Percentiles rank a stretch among this genome's conserved stretches.
These are phyloP conservation scores for Holothuria scabra DNA, from an alignment of 53 echinoderm and acorn worm genomes.

Conservation along the genomic window DNA sequence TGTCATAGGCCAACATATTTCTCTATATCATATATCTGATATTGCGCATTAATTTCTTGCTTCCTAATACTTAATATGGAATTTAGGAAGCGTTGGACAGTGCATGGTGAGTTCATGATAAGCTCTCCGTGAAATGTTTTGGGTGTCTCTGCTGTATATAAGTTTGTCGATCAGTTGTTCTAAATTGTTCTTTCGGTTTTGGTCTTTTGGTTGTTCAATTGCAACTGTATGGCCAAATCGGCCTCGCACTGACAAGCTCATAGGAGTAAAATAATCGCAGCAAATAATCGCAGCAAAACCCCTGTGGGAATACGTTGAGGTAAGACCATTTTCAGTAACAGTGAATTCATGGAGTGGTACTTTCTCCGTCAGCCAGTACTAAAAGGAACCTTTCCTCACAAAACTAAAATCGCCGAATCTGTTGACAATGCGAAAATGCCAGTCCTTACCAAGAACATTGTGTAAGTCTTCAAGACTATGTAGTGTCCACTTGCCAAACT, in stretches of 20 bases:
- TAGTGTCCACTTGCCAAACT: neutral
- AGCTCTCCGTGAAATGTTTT: constrained; percentile 10
- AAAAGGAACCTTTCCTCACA: neutral
- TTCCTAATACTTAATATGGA: neutral
- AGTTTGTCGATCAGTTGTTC: constrained; percentile 19
- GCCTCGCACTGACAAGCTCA: constrained; percentile 8
- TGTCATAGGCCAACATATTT: neutral
- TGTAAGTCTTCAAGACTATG: neutral
- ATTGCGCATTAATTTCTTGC: constrained; percentile 18
- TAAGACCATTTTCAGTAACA: constrained; percentile 9
- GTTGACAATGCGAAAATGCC: constrained; percentile 32
- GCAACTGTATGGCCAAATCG: neutral
- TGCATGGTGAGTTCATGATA: constrained; percentile 21
- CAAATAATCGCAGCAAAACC: neutral
- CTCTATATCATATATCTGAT: neutral
- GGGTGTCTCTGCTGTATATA: constrained; percentile 1
- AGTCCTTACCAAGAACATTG: constrained; percentile 1
- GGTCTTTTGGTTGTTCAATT: neutral
- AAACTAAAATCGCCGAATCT: constrained; percentile 19
- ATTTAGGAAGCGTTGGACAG: constrained; percentile 21
- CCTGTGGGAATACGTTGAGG: constrained; percentile 12
- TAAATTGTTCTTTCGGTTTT: neutral
- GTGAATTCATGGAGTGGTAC: constrained; percentile 14
- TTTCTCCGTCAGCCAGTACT: constrained; percentile 19
- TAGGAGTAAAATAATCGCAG: constrained; percentile 2